Conservation (phyloP, 2,113 vertebrate genomes). For the Hoplias malabaricus region DNA sequence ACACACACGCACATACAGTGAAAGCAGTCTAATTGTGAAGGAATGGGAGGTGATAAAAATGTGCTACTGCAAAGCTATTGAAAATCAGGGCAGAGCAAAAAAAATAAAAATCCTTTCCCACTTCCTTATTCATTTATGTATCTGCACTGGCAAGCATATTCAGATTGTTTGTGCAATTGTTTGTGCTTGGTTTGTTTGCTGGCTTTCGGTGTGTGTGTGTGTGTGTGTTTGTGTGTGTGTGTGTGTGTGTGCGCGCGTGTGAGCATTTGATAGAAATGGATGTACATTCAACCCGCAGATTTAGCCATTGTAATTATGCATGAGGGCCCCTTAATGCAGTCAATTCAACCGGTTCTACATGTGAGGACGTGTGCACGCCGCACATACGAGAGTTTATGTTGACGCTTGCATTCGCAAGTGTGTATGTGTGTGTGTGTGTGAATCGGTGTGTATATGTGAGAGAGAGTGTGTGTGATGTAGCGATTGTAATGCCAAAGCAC, state of each 20-base stretch:
- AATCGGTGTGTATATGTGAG: too few species aligned
- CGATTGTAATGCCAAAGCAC: slow-evolving; percentile 61
- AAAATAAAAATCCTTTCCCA: slow-evolving; percentile 23
- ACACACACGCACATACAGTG: not conserved
- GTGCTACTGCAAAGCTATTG: not conserved
- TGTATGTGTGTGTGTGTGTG: slow-evolving; percentile 34
- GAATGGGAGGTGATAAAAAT: slow-evolving; percentile 5
- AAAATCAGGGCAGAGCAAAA: slow-evolving; percentile 23
- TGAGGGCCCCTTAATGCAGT: slow-evolving; percentile 18
- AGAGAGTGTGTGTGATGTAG: slow-evolving; percentile 39
- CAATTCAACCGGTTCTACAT: not conserved
- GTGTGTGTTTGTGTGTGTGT: not conserved
- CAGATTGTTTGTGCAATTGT: slow-evolving; percentile 28
- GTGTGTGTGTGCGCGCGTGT: slow-evolving; percentile 14
- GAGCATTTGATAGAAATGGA: slow-evolving; percentile 30
- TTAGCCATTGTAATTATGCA: slow-evolving; percentile 30
- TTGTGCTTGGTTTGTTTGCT: slow-evolving; percentile 20
- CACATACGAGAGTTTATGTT: slow-evolving; percentile 10
- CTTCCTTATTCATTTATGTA: slow-evolving; percentile 37
- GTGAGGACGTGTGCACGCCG: not conserved
- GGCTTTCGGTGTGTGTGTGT: not conserved
- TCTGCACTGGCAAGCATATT: slow-evolving; percentile 21
- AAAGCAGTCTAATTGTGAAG: not conserved
- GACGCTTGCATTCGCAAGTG: slow-evolving; percentile 2
- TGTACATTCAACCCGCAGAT: slow-evolving; percentile 20